These are phyloP conservation scores for Malacoraja senta DNA, from an alignment of 2,797 vertebrate species.

Conservation along the genomic window DNA sequence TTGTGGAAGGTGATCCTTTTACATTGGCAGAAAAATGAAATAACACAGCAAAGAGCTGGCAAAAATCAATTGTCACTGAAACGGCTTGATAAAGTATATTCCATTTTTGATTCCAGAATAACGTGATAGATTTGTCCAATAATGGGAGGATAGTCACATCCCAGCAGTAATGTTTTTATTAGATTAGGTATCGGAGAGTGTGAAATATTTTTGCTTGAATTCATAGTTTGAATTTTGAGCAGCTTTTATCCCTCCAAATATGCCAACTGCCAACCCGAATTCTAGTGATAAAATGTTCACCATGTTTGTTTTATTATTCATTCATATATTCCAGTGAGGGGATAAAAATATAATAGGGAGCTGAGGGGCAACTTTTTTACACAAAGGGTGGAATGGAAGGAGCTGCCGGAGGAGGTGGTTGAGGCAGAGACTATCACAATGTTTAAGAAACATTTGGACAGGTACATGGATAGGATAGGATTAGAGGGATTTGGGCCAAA, in stretches of 20 bases:
- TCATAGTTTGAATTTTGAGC: conserved; percentile 48
- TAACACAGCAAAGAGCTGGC: conserved; percentile 54
- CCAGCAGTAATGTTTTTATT: conserved; percentile 35
- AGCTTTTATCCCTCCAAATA: neutral
- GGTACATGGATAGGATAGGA: too few species aligned
- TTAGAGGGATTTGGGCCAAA: too few species aligned
- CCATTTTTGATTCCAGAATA: conserved; percentile 51
- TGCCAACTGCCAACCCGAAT: neutral
- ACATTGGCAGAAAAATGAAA: conserved; percentile 49
- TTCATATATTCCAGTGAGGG: neutral
- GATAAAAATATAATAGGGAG: too few species aligned
- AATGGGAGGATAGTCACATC: conserved; percentile 54
- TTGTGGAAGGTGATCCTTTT: conserved; percentile 48
- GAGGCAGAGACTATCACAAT: too few species aligned
- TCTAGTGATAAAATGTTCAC: neutral
- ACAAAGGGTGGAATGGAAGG: too few species aligned
- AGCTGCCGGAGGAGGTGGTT: too few species aligned
- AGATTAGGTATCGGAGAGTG: conserved; percentile 49
- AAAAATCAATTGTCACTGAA: conserved; percentile 58
- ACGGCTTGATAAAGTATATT: conserved; percentile 56
- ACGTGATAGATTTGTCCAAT: conserved; percentile 52
- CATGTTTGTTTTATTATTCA: neutral
- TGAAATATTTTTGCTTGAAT: conserved; percentile 54
- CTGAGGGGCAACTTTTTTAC: too few species aligned
- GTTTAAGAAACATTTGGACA: too few species aligned